phyloP scores from a whole-genome alignment of 1,140 invertebrate genomes.

The Panonychus citri region DNA sequence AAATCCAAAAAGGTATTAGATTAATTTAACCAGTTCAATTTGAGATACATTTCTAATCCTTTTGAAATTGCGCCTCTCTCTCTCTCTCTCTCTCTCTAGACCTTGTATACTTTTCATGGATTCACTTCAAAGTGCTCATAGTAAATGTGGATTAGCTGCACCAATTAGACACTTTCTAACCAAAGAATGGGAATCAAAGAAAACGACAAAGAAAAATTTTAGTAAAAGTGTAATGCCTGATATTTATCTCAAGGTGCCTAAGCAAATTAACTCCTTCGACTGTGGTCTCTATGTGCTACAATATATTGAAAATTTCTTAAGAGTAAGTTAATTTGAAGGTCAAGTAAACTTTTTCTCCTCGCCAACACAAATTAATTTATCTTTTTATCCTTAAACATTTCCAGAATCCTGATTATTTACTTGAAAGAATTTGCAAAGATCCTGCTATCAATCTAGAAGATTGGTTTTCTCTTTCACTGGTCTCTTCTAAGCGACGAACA shows the following conservation, averaged over 20 bases:
- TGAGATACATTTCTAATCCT: too few species aligned
- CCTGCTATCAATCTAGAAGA: too few species aligned
- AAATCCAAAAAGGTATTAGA: not conserved
- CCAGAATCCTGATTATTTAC: too few species aligned
- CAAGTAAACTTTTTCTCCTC: not conserved
- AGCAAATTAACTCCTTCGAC: slow-evolving; percentile 88
- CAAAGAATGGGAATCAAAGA: slow-evolving; percentile 49
- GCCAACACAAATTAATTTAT: too few species aligned
- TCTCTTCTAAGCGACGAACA: too few species aligned
- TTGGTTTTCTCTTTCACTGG: too few species aligned
- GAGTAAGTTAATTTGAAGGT: not conserved
- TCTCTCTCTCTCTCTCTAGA: too few species aligned
- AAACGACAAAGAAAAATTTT: not conserved
- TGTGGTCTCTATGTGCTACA: slow-evolving; percentile 87
- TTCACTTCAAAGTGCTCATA: not conserved
- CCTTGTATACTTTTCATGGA: not conserved
- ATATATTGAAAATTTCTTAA: slow-evolving; percentile 88
- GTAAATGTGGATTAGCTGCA: slow-evolving; percentile 47
- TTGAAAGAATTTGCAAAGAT: too few species aligned
- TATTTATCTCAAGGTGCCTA: slow-evolving; percentile 54
- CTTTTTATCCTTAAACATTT: too few species aligned
- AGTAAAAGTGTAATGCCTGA: not conserved
- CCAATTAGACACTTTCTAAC: slow-evolving; percentile 38
- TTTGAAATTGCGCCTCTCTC: not conserved
- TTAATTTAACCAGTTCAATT: not conserved